phyloP scores from a whole-genome alignment of 2,888 invertebrate genomes.

The Lasioglossum marginatum region DNA sequence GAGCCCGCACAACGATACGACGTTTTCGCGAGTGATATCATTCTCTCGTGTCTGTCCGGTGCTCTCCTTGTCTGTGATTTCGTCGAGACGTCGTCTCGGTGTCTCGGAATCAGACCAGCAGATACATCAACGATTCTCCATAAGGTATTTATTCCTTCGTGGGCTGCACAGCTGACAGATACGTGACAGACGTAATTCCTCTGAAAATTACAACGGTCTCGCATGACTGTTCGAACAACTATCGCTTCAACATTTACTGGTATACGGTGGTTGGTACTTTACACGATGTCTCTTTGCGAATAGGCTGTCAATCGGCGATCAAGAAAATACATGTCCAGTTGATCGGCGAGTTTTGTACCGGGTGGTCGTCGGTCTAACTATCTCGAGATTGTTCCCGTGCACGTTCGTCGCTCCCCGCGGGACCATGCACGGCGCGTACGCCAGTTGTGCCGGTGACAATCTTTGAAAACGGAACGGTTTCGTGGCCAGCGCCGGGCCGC shows the following conservation, averaged over 20 bases:
- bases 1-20: background rate
- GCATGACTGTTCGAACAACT: background rate
- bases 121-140: background rate
- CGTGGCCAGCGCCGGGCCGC: constrained; percentile 40
- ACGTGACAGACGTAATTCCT: background rate
- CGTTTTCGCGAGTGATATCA: constrained; percentile 42
- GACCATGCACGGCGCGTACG: background rate
- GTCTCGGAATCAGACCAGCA: background rate
- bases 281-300: background rate
- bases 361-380: background rate
- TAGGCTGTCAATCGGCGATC: background rate
- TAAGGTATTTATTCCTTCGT: constrained; percentile 2
- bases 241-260: background rate
- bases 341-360: background rate
- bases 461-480: constrained; percentile 14
- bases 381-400: background rate
- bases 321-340: background rate
- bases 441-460: constrained; percentile 2
- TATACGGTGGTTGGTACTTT: background rate
- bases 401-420: background rate
- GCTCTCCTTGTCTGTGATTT: constrained; percentile 20
- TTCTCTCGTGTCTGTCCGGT: constrained; percentile 16
- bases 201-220: background rate
- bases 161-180: background rate
- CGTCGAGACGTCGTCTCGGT: constrained; percentile 10